A percentile compares a stretch with the other conserved stretches of the same genome.
Evolutionary conservation across 2,888 invertebrate genomes (phyloP).

Genomic region (Trichopria drosophilae): DNA sequence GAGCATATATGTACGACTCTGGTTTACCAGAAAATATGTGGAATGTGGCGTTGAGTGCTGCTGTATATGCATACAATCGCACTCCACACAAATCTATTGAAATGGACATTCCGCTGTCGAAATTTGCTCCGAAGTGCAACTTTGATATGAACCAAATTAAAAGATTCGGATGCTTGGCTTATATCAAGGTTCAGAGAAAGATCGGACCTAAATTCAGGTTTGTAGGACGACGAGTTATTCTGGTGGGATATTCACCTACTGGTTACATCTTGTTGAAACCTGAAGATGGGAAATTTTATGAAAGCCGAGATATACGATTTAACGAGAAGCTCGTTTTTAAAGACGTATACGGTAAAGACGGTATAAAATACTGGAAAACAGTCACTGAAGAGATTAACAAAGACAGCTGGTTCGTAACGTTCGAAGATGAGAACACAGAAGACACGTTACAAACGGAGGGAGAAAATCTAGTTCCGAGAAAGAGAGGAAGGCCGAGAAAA

Average conservation of each 20-base stretch:
- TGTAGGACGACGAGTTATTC: slow-evolving; percentile 25
- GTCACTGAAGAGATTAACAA: slow-evolving; percentile 3
- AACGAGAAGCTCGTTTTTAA: too few relatives aligned
- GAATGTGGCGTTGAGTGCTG: slow-evolving; percentile 31
- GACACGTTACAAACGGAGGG: slow-evolving; percentile 1
- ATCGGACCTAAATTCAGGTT: slow-evolving; percentile 27
- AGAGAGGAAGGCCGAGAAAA: background rate
- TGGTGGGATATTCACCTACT: slow-evolving; percentile 25
- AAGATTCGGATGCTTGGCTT: too few relatives aligned
- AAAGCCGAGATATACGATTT: too few relatives aligned
- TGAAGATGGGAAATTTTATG: too few relatives aligned
- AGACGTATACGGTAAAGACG: too few relatives aligned
- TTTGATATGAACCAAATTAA: slow-evolving; percentile 28
- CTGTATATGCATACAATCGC: slow-evolving; percentile 35
- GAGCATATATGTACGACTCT: too few relatives aligned
- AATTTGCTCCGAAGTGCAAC: slow-evolving; percentile 18
- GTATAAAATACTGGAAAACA: background rate
- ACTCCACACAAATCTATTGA: slow-evolving; percentile 32
- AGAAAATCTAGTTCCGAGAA: background rate
- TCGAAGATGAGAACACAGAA: slow-evolving; percentile 7
- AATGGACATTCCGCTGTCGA: slow-evolving; percentile 17
- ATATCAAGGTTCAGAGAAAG: slow-evolving; percentile 16
- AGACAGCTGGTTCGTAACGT: slow-evolving; percentile 6
- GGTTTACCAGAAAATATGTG: slow-evolving; percentile 32
- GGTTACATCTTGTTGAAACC: too few relatives aligned